These are phyloP conservation scores for Diorhabda elongata DNA, from an alignment of 1,140 invertebrate species.

Conservation along the genomic window DNA sequence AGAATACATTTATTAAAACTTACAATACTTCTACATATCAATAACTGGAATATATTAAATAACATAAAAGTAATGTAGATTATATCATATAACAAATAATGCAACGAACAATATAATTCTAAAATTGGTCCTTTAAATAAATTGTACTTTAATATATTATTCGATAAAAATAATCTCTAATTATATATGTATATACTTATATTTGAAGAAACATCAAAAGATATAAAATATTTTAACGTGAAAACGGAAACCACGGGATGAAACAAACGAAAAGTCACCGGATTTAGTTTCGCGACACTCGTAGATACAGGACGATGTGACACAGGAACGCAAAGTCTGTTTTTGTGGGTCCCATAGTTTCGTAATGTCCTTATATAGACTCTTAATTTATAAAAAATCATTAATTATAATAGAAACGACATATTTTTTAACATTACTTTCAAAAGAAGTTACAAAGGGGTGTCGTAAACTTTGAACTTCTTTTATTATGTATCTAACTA, in stretches of 20 bases:
- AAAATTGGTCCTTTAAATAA: slow-evolving; percentile 31
- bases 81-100: slow-evolving; percentile 26
- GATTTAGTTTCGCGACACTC: neutral
- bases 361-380: neutral
- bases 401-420: neutral
- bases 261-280: neutral
- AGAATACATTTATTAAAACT: slow-evolving; percentile 35
- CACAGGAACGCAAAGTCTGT: neutral
- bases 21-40: slow-evolving; percentile 32
- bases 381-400: neutral
- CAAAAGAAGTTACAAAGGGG: neutral
- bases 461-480: neutral
- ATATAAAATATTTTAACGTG: neutral
- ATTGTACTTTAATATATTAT: slow-evolving; percentile 25
- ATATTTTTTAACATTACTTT: neutral
- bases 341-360: slow-evolving; percentile 2
- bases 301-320: neutral
- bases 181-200: neutral
- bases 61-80: slow-evolving; percentile 19
- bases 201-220: no score
- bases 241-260: neutral
- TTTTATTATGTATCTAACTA: neutral
- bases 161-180: neutral
- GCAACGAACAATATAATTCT: slow-evolving; percentile 23
- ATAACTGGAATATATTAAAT: slow-evolving; percentile 18